Conservation (phyloP, 2,113 vertebrate species). For the Chloroceryle aenea region DNA sequence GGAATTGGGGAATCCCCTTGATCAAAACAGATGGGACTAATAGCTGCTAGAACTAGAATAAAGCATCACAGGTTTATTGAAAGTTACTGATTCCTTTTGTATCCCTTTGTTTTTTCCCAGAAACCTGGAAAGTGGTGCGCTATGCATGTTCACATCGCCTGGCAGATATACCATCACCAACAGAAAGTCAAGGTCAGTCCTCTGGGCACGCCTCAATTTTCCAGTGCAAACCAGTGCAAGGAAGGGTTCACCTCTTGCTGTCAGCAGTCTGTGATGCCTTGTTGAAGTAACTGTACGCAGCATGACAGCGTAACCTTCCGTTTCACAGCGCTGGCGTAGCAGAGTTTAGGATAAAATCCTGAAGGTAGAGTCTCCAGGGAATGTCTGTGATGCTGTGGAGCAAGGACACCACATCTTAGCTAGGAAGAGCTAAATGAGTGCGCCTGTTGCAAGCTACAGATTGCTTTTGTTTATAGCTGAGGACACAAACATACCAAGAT, state of each 20-base stretch:
- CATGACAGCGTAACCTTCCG: rapidly evolving
- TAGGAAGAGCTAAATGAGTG: neutral
- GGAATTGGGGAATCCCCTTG: neutral
- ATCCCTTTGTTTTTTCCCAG: conserved; percentile 69
- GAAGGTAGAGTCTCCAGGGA: neutral
- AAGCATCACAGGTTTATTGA: neutral
- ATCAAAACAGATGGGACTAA: neutral
- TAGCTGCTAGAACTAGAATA: neutral
- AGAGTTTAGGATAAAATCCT: neutral
- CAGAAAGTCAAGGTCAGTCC: conserved; percentile 97
- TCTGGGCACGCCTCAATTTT: neutral
- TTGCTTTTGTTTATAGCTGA: neutral
- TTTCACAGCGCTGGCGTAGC: neutral
- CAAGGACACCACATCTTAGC: neutral
- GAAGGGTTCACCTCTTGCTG: neutral
- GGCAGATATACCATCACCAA: conserved; percentile 99
- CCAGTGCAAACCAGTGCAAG: neutral
- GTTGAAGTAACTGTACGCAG: neutral
- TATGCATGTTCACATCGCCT: conserved; percentile 97
- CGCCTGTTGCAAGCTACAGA: neutral
- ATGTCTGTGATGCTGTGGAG: neutral
- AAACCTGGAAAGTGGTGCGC: conserved; percentile 99
- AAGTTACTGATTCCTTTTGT: neutral
- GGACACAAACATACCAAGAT: neutral
- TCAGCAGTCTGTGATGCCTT: neutral